Evolutionary conservation across 2,113 vertebrate species (phyloP), one percentile per base, ranked within the genome.

Genomic region (Urocitellus parryii): DNA sequence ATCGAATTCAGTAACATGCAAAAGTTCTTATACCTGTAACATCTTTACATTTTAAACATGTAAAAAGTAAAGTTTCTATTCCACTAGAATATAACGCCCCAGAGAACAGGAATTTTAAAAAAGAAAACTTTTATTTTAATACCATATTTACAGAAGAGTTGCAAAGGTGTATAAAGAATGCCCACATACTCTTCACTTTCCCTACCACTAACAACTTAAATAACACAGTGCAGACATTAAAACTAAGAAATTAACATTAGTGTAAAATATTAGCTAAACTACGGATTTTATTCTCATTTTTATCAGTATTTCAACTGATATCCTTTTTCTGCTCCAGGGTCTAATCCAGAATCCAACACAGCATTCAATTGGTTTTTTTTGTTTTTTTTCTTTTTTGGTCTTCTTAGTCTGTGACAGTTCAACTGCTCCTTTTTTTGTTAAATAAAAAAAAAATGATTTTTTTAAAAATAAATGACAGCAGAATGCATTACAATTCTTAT

Each of bases 141-240:
- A 51, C 51, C 56, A 53, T 37, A 73, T 14, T 82, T 92, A 77
- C 11, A 77, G 45, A 51, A 93, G 37, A 84, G n/a, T 76, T 97
- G 34, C 25, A 96, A 63, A 80, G 42, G 65, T 68, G 42, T 17
- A 48, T 4, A 51, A 20, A 87, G 20, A 88, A 90, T 83, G 83
- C 18, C 14, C n/a, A 63, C 25, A 11, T 32, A 56, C 5, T 34
- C 34, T 68, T 77, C 70, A 85, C 13, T 51, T 61, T n/a, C 5
- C 70, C 25, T 53, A 42, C 42, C 81, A n/a, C 68, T 78, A 90
- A 51, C 22, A 78, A 73, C 61, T 61, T 67, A 68, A 91, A 65
- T 29, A 93, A 67, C 39, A 22, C 10, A 3, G 14, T 32, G 58
- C 37, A 56, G 20, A 70, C 51, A 80, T 51, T 29, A 81, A 85